These are phyloP conservation scores for Yponomeuta evonymella DNA, from an alignment of 2,888 invertebrate species.

Conservation along the genomic window DNA sequence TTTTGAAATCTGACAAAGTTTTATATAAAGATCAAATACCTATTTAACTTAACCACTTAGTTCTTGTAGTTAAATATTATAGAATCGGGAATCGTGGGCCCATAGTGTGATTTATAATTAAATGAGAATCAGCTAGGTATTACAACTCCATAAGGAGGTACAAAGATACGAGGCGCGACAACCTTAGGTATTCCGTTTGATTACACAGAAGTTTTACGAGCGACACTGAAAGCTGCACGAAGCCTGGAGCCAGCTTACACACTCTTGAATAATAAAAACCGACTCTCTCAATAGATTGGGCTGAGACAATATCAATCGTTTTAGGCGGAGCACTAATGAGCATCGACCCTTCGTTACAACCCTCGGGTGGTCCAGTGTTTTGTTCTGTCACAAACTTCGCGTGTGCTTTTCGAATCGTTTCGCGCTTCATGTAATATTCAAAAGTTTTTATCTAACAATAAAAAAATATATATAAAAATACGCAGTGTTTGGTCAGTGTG, in stretches of 20 bases:
- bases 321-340: not conserved
- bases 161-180: not conserved
- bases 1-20: no score
- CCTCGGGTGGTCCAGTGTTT: not conserved
- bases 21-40: no score
- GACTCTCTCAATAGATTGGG: not conserved
- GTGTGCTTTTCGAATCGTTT: conserved; percentile 30
- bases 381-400: conserved; percentile 18
- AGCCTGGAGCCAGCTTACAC: not conserved
- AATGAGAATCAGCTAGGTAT: no score
- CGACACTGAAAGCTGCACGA: conserved; percentile 9
- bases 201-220: conserved; percentile 33
- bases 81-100: no score
- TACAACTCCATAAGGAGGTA: no score
- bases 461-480: conserved; percentile 6
- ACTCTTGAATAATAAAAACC: not conserved
- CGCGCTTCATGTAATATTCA: conserved; percentile 46
- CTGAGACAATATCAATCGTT: not conserved
- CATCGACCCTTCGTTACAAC: not conserved
- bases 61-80: no score
- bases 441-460: conserved; percentile 35
- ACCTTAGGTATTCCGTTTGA: conserved; percentile 7
- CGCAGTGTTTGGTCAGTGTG: not conserved
- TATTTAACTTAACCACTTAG: no score
- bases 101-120: no score